Percentiles rank a stretch among this genome's conserved stretches.
phyloP scores from a whole-genome alignment of 1,140 invertebrate genomes.

The Oreohelix idahoensis region DNA sequence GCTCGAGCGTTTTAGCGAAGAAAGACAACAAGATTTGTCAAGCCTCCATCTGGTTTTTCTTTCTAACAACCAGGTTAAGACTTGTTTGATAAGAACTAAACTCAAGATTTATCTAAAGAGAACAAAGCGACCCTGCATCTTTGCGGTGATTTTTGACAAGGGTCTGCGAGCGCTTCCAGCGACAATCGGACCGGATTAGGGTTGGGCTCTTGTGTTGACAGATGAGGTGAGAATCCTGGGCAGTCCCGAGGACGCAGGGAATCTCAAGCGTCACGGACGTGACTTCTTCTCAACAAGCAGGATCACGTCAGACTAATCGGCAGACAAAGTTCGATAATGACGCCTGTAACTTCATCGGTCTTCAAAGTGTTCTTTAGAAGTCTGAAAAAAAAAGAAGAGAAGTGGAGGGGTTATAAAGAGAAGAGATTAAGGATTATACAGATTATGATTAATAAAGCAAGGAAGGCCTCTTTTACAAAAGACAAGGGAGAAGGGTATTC shows the following conservation, averaged over 20 bases:
- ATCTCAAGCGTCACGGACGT: not conserved
- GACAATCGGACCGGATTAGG: conserved; percentile 10
- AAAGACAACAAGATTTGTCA: not conserved
- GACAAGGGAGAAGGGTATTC: not conserved
- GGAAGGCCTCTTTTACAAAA: too few relatives aligned
- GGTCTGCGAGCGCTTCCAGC: conserved; percentile 18
- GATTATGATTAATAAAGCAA: not conserved
- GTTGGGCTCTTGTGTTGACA: conserved; percentile 11
- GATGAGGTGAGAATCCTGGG: conserved; percentile 21
- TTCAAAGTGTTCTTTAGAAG: conserved; percentile 10
- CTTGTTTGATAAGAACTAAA: conserved; percentile 15
- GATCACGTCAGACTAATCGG: conserved; percentile 17
- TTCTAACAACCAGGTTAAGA: conserved; percentile 3
- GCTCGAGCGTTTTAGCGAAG: not conserved
- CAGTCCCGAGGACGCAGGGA: conserved; percentile 4
- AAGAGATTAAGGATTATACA: not conserved
- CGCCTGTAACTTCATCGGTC: conserved; percentile 8
- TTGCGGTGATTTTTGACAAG: conserved; percentile 17
- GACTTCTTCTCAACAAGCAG: not conserved
- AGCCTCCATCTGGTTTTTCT: not conserved
- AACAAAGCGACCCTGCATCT: conserved; percentile 10
- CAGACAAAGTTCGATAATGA: conserved; percentile 20
- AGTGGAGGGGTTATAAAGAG: not conserved
- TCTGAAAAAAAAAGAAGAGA: not conserved
- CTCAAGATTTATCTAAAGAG: not conserved